Evolutionary conservation across 2,888 invertebrate species (phyloP).

Genomic region (Leptopilina syphax): DNA sequence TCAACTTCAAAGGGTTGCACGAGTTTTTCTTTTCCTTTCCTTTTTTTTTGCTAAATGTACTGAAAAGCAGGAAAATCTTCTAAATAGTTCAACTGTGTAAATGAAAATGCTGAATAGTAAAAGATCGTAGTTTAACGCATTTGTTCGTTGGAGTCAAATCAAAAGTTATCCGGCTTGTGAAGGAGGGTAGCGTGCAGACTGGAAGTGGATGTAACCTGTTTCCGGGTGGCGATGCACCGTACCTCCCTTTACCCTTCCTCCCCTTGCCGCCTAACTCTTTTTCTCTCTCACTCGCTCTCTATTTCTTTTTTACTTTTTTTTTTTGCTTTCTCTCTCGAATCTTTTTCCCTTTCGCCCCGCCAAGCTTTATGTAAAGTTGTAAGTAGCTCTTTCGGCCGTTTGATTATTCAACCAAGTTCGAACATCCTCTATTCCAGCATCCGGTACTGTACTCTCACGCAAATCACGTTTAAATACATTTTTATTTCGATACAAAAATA

Average conservation of each 20-base stretch:
- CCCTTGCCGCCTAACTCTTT: background rate
- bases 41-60: background rate
- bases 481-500: background rate
- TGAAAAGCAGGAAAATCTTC: background rate
- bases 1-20: no score
- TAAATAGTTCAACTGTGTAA: constrained; percentile 1
- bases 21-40: background rate
- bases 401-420: constrained; percentile 65
- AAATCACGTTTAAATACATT: background rate
- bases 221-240: constrained; percentile 49
- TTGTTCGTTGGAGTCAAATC: constrained; percentile 44
- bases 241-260: constrained; percentile 15
- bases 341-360: constrained; percentile 17
- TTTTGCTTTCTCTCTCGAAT: constrained; percentile 10
- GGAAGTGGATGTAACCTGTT: constrained; percentile 47
- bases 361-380: constrained; percentile 59
- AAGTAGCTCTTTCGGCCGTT: constrained; percentile 68
- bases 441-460: constrained; percentile 50
- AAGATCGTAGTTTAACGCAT: constrained; percentile 48
- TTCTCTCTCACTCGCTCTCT: constrained; percentile 18
- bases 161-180: constrained; percentile 51
- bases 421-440: constrained; percentile 48
- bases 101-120: constrained; percentile 23
- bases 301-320: constrained; percentile 13
- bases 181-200: constrained; percentile 41